Evolutionary conservation across 1,140 invertebrate species (phyloP), one percentile per base, ranked within the genome.

Genomic region (Harpegnathos saltator): DNA sequence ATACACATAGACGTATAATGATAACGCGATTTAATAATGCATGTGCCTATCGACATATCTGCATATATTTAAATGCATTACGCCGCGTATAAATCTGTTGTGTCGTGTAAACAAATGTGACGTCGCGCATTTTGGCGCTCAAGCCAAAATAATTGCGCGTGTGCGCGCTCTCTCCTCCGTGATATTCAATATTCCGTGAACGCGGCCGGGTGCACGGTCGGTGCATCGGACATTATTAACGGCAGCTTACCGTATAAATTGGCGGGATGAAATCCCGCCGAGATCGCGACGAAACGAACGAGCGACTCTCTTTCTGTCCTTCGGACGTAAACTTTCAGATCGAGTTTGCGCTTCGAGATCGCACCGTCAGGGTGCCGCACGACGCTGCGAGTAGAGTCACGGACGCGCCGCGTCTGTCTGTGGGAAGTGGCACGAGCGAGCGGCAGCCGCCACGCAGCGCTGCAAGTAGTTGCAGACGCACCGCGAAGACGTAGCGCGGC

Each of bases 41-140:
- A 48, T 58, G 17, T 80, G 44, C 22, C 33, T 24, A 69, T 80
- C 38, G 65, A 59, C 58, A 48, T 29, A 38, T 71, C 54, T 69
- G 65, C 52, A 58, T 68, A 69, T 78, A 78, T 78, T 69, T 65
- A 38, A 77, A 77, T 52, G 62, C 50, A 71, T 80, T 80, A 71
- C 24, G 38, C 58, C 58, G 75, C 19, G 33, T n/a, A 5, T 44
- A 80, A 80, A 80, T 80, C 52, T 54, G 22, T 59, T 80, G 58
- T 33, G 68, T 68, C 58, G 38, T 58, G 9, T 80, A 80, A 80
- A 24, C 24, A 80, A 59, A 71, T 71, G 52, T 58, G 65, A 80
- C 22, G n/a, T 68, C 38, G 52, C 33, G 3, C 69, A 22, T 80
- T 80, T n/a, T n/a, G n/a, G n/a, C n/a, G 24, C 29, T 38, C 12